phyloP scores from a whole-genome alignment of 2,113 vertebrate species.

The Ciconia stormi region DNA sequence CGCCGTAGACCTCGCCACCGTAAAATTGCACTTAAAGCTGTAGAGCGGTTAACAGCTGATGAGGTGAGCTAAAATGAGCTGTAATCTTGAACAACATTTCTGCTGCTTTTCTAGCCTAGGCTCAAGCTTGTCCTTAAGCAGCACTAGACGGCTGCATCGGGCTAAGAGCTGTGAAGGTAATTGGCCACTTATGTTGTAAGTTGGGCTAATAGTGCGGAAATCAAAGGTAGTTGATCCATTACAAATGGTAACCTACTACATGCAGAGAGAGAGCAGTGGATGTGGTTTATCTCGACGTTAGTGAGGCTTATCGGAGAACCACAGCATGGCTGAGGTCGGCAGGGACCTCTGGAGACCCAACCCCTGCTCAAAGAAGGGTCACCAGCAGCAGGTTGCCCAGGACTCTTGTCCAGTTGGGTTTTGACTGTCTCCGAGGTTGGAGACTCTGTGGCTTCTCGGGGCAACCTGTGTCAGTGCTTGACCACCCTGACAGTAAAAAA shows the following conservation, averaged over 20 bases:
- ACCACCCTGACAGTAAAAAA: not conserved
- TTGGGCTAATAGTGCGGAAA: not conserved
- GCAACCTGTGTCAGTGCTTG: not conserved
- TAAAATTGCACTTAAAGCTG: not conserved
- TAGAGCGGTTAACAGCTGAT: not conserved
- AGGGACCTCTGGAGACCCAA: not conserved
- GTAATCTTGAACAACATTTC: not conserved
- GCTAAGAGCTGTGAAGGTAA: not conserved
- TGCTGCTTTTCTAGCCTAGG: not conserved
- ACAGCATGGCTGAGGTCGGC: not conserved
- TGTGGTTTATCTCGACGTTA: not conserved
- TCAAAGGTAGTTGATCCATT: not conserved
- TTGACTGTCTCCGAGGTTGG: not conserved
- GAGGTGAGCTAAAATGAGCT: not conserved
- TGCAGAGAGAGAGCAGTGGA: not conserved
- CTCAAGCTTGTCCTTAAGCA: not conserved
- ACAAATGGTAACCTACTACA: not conserved
- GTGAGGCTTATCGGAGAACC: not conserved
- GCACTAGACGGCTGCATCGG: rapidly evolving
- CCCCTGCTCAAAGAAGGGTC: not conserved
- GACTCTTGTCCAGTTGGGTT: not conserved
- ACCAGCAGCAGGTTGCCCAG: not conserved
- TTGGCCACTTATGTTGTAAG: not conserved
- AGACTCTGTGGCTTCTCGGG: not conserved
- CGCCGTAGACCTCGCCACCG: rapidly evolving